Percentiles rank a stretch among this genome's conserved stretches.
Evolutionary conservation across 37 sponge, comb jelly and placozoan genomes (phyloP).

Genomic region (Spongia lamella): DNA sequence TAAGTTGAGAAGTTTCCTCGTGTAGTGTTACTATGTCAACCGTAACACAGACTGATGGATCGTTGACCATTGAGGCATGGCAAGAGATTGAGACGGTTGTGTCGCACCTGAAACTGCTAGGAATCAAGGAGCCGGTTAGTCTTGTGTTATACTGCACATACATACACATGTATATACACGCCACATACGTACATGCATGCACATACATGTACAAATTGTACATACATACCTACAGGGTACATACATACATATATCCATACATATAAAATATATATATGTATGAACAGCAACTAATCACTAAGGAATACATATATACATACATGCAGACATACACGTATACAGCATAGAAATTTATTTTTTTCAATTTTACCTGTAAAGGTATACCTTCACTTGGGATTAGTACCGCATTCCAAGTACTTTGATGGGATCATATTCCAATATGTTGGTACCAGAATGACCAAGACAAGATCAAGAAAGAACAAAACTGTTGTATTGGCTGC

Average conservation of each 20-base stretch:
- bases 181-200: too few relatives aligned
- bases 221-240: too few relatives aligned
- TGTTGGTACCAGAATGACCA: neutral
- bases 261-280: too few relatives aligned
- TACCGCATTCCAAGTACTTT: slow-evolving; percentile 31
- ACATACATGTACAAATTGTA: too few relatives aligned
- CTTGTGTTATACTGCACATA: neutral
- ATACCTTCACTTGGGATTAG: slow-evolving; percentile 47
- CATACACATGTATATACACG: neutral
- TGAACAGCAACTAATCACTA: too few relatives aligned
- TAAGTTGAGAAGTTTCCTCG: neutral
- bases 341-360: too few relatives aligned
- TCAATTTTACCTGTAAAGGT: too few relatives aligned
- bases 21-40: too few relatives aligned
- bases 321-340: too few relatives aligned
- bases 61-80: slow-evolving; percentile 34
- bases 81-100: slow-evolving; percentile 62
- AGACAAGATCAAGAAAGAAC: slow-evolving; percentile 4
- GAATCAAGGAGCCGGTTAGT: slow-evolving; percentile 58
- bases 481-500: slow-evolving; percentile 43
- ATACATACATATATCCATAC: too few relatives aligned
- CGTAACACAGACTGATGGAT: slow-evolving; percentile 6
- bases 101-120: slow-evolving; percentile 32
- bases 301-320: too few relatives aligned
- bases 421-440: slow-evolving; percentile 75